Evolutionary conservation across 2,888 invertebrate genomes (phyloP).

Genomic region (Muscina levida): DNA sequence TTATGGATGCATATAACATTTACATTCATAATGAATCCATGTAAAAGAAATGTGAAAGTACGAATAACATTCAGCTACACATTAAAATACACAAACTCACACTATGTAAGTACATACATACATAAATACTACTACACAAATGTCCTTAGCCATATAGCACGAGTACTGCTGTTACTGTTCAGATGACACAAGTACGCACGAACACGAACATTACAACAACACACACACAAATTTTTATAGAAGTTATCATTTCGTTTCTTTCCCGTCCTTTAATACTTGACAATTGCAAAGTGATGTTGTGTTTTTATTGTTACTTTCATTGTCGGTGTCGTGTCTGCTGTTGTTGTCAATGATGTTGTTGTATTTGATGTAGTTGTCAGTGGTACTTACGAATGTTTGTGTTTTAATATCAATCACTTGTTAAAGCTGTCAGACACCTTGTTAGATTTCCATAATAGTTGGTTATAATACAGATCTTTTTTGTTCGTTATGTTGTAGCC

Average conservation of each 20-base stretch:
- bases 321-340: conserved; percentile 9
- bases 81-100: background rate
- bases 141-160: background rate
- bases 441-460: conserved; percentile 48
- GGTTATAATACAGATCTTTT: conserved; percentile 26
- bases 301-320: conserved; percentile 5
- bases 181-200: no score
- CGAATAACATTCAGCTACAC: background rate
- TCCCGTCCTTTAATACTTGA: conserved; percentile 14
- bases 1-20: conserved; percentile 16
- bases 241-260: conserved; percentile 9
- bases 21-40: conserved; percentile 34
- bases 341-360: conserved; percentile 5
- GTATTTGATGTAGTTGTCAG: background rate
- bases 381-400: conserved; percentile 36
- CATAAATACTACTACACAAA: background rate
- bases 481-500: background rate
- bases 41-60: background rate
- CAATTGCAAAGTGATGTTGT: conserved; percentile 25
- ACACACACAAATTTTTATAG: conserved; percentile 4
- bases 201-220: background rate
- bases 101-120: background rate
- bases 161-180: background rate
- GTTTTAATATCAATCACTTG: conserved; percentile 63
- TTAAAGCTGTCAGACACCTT: conserved; percentile 62